Base-by-base conservation (phyloP, 2,113 vertebrate genomes). In the Hemibates koningsi region DNA sequence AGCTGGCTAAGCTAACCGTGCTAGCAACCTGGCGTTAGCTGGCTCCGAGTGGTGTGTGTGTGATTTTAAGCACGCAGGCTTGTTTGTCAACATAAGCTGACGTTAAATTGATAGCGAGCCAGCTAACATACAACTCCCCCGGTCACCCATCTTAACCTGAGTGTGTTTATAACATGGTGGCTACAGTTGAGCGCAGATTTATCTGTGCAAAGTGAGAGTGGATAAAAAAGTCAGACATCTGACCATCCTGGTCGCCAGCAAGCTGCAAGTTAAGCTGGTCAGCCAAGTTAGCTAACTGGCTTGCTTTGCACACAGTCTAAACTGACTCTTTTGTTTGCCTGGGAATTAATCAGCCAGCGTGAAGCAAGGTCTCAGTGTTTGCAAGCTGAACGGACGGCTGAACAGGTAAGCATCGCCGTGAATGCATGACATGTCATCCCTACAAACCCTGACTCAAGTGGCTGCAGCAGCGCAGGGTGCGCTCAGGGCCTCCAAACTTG, bases 41-140 rank as follows among this genome's bases (percentile, higher is more conserved):
- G 83, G 91, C 91, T 68, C 29, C 54, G 50, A 87, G 92, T 82
- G 84, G 93, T 90, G 94, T 83, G 88, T 87, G 94, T 83, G 88
- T 88, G 94, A 85, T 91, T 94, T 85, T 59, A 82, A 88, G 88
- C 92, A 92, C 93, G 92, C 93, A 95, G 90, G 88, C 90, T 95
- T 95, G 93, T 95, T 95, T 95, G 96, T 95, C 94, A 95, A 95
- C 94, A 95, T 17, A 84, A 91, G 94, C 87, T 88, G 89, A 88
- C 68, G 90, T 81, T 87, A 85, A 85, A 78, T 63, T 54, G 90
- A 79, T 53, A 81, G 82, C 73, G 56, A 80, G 73, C 82, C 84
- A 56, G 82, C 78, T 78, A 45, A 82, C 82, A 4, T 4, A 52
- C 61, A 85, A 87, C 88, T 90, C 86, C 38, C 53, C 29, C 54